Evolutionary conservation across 2,797 vertebrate species (phyloP).

Genomic region (Lithobates pipiens): DNA sequence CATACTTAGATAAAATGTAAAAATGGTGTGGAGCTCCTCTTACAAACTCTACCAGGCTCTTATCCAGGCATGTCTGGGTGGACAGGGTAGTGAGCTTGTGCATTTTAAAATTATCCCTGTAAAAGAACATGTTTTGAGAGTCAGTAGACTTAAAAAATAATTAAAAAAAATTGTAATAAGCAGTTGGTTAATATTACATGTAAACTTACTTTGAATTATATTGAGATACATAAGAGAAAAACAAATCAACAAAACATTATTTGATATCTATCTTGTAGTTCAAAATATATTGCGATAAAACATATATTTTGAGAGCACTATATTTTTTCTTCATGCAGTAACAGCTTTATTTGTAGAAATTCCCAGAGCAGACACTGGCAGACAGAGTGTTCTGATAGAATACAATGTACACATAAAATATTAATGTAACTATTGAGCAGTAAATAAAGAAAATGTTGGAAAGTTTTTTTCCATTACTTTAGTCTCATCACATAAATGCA

Average conservation of each 20-base stretch:
- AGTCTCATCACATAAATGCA: slow-evolving; percentile 34
- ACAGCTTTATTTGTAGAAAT: slow-evolving; percentile 38
- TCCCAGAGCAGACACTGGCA: slow-evolving; percentile 24
- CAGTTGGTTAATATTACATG: neutral
- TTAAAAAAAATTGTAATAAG: neutral
- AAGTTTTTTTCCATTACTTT: slow-evolving; percentile 23
- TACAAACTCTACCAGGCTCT: too few relatives aligned
- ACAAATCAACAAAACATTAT: slow-evolving; percentile 2
- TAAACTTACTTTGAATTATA: neutral
- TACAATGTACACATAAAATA: slow-evolving; percentile 50
- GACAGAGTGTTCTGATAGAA: slow-evolving; percentile 48
- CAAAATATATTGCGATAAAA: slow-evolving; percentile 7
- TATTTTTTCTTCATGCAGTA: slow-evolving; percentile 31
- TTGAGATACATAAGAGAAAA: neutral
- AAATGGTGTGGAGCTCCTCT: too few relatives aligned
- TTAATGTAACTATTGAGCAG: slow-evolving; percentile 43
- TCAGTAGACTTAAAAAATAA: too few relatives aligned
- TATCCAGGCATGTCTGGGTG: too few relatives aligned
- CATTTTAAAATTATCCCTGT: too few relatives aligned
- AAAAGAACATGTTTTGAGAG: too few relatives aligned
- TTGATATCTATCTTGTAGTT: neutral
- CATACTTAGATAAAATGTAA: too few relatives aligned
- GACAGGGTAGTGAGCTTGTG: too few relatives aligned
- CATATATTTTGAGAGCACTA: slow-evolving; percentile 10
- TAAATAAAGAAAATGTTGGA: slow-evolving; percentile 10